Evolutionary conservation across 30 jellyfish, hydroid and myxozoan genomes (phyloP).

Genomic region (Chironex yamaguchii): DNA sequence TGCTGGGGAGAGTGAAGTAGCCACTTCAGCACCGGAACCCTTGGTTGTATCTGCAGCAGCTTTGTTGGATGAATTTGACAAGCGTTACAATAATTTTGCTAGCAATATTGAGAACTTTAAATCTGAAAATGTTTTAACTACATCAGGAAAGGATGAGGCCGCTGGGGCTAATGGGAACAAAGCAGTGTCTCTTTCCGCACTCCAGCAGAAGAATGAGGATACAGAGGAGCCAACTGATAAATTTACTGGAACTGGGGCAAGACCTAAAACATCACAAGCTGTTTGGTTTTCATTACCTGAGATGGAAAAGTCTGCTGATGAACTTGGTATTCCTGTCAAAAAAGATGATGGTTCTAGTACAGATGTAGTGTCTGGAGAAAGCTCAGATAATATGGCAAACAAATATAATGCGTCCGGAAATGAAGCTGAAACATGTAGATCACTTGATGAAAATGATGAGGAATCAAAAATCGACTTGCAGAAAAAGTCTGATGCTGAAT

Average conservation of each 20-base stretch:
- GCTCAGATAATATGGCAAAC: background rate
- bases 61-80: background rate
- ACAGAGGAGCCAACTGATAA: background rate
- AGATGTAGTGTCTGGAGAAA: conserved; percentile 22
- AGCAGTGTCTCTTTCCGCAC: conserved; percentile 87
- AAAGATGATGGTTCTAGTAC: conserved; percentile 27
- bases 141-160: conserved; percentile 3
- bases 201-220: conserved; percentile 48
- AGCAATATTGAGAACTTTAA: conserved; percentile 16
- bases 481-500: conserved; percentile 45
- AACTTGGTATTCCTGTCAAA: background rate
- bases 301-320: conserved; percentile 71
- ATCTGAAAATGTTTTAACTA: conserved; percentile 22
- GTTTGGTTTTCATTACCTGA: conserved; percentile 96
- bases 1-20: background rate
- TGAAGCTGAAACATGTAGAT: background rate
- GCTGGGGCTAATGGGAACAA: conserved; percentile 72
- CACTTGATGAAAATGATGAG: background rate
- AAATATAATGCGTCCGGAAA: background rate
- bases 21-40: background rate
- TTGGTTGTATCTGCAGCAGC: background rate
- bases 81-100: background rate
- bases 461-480: background rate
- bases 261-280: conserved; percentile 77
- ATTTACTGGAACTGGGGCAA: conserved; percentile 34